Conservation (phyloP, 2,888 invertebrate genomes). For the Melitaea athalia region DNA sequence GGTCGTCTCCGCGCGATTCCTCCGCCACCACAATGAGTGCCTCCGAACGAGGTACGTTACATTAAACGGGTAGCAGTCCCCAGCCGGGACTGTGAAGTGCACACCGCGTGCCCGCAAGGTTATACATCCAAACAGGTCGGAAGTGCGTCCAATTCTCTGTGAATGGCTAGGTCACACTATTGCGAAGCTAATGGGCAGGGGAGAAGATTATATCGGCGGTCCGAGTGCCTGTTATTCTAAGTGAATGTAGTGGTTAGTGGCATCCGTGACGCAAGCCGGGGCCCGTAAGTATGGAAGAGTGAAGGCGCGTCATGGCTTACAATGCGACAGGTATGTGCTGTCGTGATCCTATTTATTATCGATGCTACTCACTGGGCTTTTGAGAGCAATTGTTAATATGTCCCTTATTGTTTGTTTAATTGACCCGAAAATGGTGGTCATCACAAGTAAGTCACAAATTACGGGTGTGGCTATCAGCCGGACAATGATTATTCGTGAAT, state of each 20-base stretch:
- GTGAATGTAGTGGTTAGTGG: conserved; percentile 58
- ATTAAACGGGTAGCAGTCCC: conserved; percentile 38
- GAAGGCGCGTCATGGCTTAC: conserved; percentile 40
- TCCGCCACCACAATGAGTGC: conserved; percentile 69
- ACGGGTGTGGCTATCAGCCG: conserved; percentile 63
- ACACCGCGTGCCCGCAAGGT: conserved; percentile 53
- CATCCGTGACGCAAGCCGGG: conserved; percentile 42
- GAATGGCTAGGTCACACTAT: conserved; percentile 64
- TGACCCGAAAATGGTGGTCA: conserved; percentile 17
- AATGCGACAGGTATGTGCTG: conserved; percentile 49
- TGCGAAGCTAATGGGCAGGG: conserved; percentile 55
- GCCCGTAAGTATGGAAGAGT: conserved; percentile 60
- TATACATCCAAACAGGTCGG: conserved; percentile 64
- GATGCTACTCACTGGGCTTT: not conserved
- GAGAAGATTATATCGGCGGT: conserved; percentile 56
- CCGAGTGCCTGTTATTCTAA: conserved; percentile 59
- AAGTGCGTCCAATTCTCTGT: conserved; percentile 68
- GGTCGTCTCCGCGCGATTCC: conserved; percentile 69
- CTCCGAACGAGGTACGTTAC: conserved; percentile 59
- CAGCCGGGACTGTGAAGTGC: conserved; percentile 48
- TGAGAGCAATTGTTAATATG: not conserved
- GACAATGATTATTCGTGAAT: conserved; percentile 57
- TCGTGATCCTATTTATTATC: conserved; percentile 10
- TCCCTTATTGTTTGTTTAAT: conserved; percentile 1
- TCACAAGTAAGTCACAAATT: conserved; percentile 43